Evolutionary conservation across 2,797 vertebrate genomes (phyloP).

Genomic region (Etheostoma nigrum): DNA sequence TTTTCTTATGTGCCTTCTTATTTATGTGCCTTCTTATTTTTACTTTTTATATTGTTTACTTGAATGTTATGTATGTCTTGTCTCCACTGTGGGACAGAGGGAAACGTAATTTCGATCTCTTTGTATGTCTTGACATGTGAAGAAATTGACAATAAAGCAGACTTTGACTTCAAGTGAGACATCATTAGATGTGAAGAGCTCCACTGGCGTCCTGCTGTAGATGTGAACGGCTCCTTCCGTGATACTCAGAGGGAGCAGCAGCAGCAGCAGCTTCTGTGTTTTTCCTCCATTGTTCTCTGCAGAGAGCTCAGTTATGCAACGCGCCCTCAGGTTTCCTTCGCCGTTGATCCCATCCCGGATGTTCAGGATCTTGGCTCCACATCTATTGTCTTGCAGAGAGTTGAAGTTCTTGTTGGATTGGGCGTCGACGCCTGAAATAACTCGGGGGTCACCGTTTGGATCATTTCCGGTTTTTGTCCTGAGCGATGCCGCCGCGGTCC

Average conservation of each 20-base stretch:
- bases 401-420: slow-evolving; percentile 15
- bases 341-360: slow-evolving; percentile 33
- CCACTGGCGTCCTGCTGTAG: neutral
- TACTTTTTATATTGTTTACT: too few species aligned
- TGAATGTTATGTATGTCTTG: too few species aligned
- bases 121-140: too few species aligned
- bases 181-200: too few species aligned
- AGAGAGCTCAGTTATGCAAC: slow-evolving; percentile 57
- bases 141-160: too few species aligned
- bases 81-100: too few species aligned
- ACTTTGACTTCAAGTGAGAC: too few species aligned
- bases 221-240: slow-evolving; percentile 63
- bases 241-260: slow-evolving; percentile 48
- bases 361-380: slow-evolving; percentile 17
- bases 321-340: slow-evolving; percentile 40
- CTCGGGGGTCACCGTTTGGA: slow-evolving; percentile 49
- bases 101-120: too few species aligned
- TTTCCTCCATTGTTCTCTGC: slow-evolving; percentile 52
- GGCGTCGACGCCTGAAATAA: slow-evolving; percentile 62
- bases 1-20: too few species aligned
- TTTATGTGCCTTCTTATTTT: too few species aligned
- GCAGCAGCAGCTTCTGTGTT: slow-evolving; percentile 29
- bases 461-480: slow-evolving; percentile 69
- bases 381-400: slow-evolving; percentile 23
- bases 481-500: slow-evolving; percentile 43